Evolutionary conservation across 2,888 invertebrate species (phyloP), one percentile per base, ranked within the genome.

Genomic region (Pheosia gnoma): DNA sequence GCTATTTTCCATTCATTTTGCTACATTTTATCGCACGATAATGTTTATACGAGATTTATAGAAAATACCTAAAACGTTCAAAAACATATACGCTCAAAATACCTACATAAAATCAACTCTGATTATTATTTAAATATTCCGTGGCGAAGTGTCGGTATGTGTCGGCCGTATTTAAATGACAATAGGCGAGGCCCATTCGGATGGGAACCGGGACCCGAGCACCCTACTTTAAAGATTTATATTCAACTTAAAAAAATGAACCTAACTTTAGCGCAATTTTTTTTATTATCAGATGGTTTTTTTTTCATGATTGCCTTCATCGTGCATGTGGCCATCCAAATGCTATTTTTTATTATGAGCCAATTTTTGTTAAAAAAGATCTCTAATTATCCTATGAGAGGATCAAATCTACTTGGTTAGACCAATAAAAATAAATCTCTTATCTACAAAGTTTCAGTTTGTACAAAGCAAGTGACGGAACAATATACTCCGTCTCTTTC

Each of bases 111-210:
- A 64, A 70, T 75, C 72, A 72, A 74, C 66, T 65, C 68, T 74
- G 76, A 85, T 88, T 87, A 84, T 89, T 81, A 90, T 90, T 90
- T 83, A 90, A 91, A 91, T 90, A 85, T 77, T 65, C 68, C 77
- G 72, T 76, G 68, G 73, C 79, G 56, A 71, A 71, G 70, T 78
- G 81, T 81, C 82, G 79, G 80, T 82, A 81, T 82, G 80, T 77
- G 83, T 45, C 82, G 83, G 78, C 71, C 70, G 60, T 43, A 91
- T 91, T 90, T 90, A 81, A 89, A 91, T 92, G 82, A 92, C 90
- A 92, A 92, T 90, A 55, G 39, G 13, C 49, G 58, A 69, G 47
- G 39, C 59, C 57, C 62, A 67, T 74, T 73, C 63, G 63, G 60
- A 74, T 71, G 64, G 70, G 62, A 68, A 65, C 58, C 74, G 77